phyloP scores from a whole-genome alignment of 2,888 invertebrate genomes.

The Apamea crenata region DNA sequence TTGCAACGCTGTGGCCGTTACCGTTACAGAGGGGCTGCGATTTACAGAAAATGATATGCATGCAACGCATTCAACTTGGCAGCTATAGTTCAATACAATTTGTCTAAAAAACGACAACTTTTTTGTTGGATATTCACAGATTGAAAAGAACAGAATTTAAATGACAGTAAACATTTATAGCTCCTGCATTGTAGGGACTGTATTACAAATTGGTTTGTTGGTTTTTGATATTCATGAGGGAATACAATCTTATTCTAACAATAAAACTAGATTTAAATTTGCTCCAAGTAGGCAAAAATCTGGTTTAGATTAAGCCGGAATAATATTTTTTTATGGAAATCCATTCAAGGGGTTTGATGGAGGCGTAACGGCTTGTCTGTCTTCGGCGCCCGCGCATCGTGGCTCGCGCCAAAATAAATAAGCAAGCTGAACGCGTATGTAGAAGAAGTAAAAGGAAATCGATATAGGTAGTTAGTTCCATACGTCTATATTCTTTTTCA shows the following conservation, averaged over 20 bases:
- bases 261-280: conserved; percentile 30
- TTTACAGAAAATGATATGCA: conserved; percentile 76
- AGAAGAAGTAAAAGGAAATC: conserved; percentile 68
- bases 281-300: conserved; percentile 31
- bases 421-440: conserved; percentile 72
- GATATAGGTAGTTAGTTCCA: conserved; percentile 57
- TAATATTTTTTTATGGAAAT: conserved; percentile 76
- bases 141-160: conserved; percentile 45
- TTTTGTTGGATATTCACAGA: conserved; percentile 39
- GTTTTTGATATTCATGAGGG: conserved; percentile 24
- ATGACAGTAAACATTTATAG: conserved; percentile 25
- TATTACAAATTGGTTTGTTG: neutral
- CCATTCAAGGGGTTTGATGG: conserved; percentile 79
- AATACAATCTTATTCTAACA: neutral
- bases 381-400: conserved; percentile 85
- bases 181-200: conserved; percentile 6
- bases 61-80: conserved; percentile 72
- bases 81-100: conserved; percentile 50
- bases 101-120: conserved; percentile 25
- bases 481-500: conserved; percentile 30
- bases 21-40: conserved; percentile 81
- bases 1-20: conserved; percentile 77
- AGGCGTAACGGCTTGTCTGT: conserved; percentile 84
- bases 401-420: conserved; percentile 87
- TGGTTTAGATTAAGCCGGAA: conserved; percentile 60